Conservation (phyloP, 2,888 invertebrate species). For the Chymomyza caudatula region DNA sequence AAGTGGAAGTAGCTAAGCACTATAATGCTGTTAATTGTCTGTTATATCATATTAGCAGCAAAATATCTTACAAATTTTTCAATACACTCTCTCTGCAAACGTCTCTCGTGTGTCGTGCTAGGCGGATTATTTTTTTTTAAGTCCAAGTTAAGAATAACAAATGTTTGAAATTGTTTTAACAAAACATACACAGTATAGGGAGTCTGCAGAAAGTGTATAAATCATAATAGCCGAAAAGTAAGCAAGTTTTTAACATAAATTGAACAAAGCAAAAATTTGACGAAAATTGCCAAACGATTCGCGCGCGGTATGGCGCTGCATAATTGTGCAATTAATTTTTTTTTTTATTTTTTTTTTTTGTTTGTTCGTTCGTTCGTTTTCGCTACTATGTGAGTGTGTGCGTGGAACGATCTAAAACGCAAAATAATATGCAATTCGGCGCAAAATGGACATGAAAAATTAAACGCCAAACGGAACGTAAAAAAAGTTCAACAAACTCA, state of each 20-base stretch:
- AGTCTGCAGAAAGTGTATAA: neutral
- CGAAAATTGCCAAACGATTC: conserved; percentile 42
- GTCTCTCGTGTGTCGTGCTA: conserved; percentile 55
- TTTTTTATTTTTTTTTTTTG: neutral
- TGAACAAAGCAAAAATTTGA: neutral
- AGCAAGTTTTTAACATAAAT: neutral
- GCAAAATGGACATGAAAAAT: conserved; percentile 22
- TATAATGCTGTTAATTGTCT: neutral
- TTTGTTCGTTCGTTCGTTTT: neutral
- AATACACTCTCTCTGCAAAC: conserved; percentile 44
- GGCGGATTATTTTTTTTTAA: conserved; percentile 53
- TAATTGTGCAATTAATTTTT: conserved; percentile 62
- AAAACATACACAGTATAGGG: conserved; percentile 16
- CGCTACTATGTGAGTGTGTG: conserved; percentile 9
- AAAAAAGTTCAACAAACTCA: conserved; percentile 59
- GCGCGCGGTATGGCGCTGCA: conserved; percentile 56
- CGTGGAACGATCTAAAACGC: conserved; percentile 39
- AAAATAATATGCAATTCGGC: conserved; percentile 19
- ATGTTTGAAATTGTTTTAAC: conserved; percentile 35
- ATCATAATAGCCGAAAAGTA: neutral
- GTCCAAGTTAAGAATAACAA: conserved; percentile 37
- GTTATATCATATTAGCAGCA: neutral
- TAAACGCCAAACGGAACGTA: conserved; percentile 47
- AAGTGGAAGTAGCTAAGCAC: too few relatives aligned
- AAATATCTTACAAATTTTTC: neutral